These are phyloP conservation scores for Drosophila ogumai DNA, from an alignment of 1,140 invertebrate genomes.

Conservation along the genomic window DNA sequence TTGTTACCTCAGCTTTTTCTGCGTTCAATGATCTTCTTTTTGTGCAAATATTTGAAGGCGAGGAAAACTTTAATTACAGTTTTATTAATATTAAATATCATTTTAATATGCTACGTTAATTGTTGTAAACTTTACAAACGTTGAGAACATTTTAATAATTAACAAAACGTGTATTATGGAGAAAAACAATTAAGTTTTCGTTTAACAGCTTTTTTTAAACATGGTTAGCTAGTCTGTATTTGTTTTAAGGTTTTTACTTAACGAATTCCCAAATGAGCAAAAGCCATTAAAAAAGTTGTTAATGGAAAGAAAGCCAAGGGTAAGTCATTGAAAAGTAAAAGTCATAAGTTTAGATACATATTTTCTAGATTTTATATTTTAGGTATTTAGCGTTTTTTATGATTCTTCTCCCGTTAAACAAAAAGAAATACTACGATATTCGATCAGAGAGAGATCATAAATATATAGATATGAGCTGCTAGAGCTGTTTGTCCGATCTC, in stretches of 20 bases:
- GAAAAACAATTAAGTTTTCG: background rate
- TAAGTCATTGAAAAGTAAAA: background rate
- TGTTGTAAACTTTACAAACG: background rate
- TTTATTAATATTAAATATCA: background rate
- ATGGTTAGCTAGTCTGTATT: background rate
- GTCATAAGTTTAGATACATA: background rate
- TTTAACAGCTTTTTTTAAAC: background rate
- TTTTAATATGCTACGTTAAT: background rate
- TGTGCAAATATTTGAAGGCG: background rate
- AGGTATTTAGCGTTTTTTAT: background rate
- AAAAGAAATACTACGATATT: background rate
- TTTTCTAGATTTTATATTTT: background rate
- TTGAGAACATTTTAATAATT: background rate
- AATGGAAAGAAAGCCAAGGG: background rate
- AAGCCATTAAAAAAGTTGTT: background rate
- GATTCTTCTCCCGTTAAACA: background rate
- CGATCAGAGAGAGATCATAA: background rate
- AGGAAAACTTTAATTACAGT: background rate
- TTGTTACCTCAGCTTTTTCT: conserved; percentile 13
- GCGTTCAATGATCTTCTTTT: conserved; percentile 25
- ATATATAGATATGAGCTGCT: conserved; percentile 4
- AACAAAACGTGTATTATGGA: background rate
- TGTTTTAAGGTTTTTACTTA: background rate
- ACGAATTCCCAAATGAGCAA: background rate
- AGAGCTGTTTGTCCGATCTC: conserved; percentile 19